Base-by-base conservation (phyloP, 1,140 invertebrate genomes). In the Papilio polytes region DNA sequence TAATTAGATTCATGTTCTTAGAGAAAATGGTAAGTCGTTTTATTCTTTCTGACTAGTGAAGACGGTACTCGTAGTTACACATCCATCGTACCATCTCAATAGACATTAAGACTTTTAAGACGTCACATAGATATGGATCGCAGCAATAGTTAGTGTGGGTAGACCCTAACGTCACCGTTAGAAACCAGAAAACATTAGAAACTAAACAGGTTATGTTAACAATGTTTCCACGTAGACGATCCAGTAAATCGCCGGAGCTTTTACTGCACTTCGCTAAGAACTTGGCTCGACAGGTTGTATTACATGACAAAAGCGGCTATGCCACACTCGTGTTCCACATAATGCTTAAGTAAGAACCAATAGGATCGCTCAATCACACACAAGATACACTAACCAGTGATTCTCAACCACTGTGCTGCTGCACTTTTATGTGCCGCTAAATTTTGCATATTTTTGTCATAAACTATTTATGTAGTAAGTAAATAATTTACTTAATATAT, bases 141-240 rank as follows among this genome's bases (percentile, higher is more conserved):
- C 70, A 41, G 6, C n/a, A 73, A 70, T 72, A n/a, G 15, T 7
- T 44, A 12, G 72, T 73, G 72, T 73, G 72, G 41, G 1, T n/a
- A 73, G 9, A 36, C 72, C 72, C 46, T 73, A 76, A 76, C 41
- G 12, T 22, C 10, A 76, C 74, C 74, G 74, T 76, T 76, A 76
- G 41, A 76, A 76, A 76, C 74, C 20, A 26, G 74, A 51, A n/a
- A 26, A 15, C 46, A 76, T 76, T 76, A 76, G 74, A 76, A 76
- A 76, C 44, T 48, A 76, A 76, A 76, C 74, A 48, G 74, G 74
- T 76, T 74, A 76, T 76, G 46, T 51, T 76, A 76, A 76, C 74
- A 76, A 76, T 76, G 46, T 76, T 76, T 76, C 46, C 74, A 76
- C 46, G 74, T 76, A 53, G 41, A 46, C 73, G 46, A 12, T 41